Percentiles rank a stretch among this genome's conserved stretches.
These are phyloP conservation scores for Psittacula derbiana DNA, from an alignment of 2,797 vertebrate genomes.

Conservation along the genomic window DNA sequence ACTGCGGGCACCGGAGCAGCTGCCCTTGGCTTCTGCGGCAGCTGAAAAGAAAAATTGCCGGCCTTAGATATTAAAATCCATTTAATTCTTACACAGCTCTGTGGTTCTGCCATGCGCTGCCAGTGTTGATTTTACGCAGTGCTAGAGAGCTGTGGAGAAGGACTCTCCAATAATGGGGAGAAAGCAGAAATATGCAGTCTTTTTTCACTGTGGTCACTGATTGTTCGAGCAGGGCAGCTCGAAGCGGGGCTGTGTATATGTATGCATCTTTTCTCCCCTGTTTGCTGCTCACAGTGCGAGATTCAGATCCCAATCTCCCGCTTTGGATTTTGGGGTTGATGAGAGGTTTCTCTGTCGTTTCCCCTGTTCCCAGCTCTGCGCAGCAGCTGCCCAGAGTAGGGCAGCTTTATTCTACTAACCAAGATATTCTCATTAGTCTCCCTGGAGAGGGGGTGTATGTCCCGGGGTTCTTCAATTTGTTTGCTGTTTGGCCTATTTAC, in stretches of 20 bases:
- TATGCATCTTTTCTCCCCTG: not conserved
- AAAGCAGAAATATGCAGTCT: rapidly evolving
- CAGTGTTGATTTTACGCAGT: rapidly evolving
- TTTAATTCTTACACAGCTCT: not conserved
- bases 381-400: not conserved
- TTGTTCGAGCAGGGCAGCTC: not conserved
- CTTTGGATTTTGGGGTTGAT: not conserved
- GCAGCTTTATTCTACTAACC: not conserved
- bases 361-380: not conserved
- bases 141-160: not conserved
- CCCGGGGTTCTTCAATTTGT: not conserved
- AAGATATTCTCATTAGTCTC: not conserved
- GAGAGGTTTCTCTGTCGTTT: rapidly evolving
- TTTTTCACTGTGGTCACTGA: not conserved
- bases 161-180: not conserved
- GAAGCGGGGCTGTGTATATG: not conserved
- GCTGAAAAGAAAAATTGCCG: not conserved
- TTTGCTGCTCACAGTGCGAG: not conserved
- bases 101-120: not conserved
- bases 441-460: not conserved
- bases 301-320: not conserved
- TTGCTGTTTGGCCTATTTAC: not conserved
- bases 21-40: not conserved
- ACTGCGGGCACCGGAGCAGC: not conserved
- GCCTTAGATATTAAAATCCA: rapidly evolving